These are phyloP conservation scores for Aramus guarauna DNA, from an alignment of 2,113 vertebrate genomes.

Conservation along the genomic window DNA sequence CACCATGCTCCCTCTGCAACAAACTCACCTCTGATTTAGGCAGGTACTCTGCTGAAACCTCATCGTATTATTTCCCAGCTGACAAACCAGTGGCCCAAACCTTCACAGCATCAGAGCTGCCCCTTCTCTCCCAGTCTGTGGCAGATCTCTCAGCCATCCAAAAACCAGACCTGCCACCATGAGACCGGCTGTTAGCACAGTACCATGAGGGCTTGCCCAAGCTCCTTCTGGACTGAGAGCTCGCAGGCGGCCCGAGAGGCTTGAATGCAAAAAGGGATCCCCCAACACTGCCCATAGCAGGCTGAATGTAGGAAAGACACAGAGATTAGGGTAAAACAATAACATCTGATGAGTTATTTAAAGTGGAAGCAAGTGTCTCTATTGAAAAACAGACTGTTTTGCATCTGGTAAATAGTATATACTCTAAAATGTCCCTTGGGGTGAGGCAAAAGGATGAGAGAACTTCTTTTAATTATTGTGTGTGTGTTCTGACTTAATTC, in stretches of 20 bases:
- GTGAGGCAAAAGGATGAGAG: background rate
- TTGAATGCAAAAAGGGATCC: background rate
- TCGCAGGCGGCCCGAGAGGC: background rate
- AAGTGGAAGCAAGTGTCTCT: background rate
- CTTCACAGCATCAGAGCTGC: background rate
- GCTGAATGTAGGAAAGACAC: background rate
- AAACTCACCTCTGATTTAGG: background rate
- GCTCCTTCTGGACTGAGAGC: background rate
- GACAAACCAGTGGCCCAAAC: background rate
- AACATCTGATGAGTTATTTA: background rate
- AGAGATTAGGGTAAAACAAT: background rate
- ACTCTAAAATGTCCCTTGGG: background rate
- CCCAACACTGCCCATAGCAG: background rate
- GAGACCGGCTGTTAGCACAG: background rate
- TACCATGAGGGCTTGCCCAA: rapidly evolving
- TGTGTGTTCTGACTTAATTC: background rate
- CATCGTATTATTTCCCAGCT: background rate
- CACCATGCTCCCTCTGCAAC: background rate
- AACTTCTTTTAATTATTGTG: background rate
- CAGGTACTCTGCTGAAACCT: background rate
- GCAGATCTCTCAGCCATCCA: background rate
- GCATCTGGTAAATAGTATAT: background rate
- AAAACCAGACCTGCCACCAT: background rate
- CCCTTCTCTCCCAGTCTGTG: background rate
- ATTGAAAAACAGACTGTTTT: background rate